Percentiles rank a stretch among this genome's conserved stretches.
phyloP scores from a whole-genome alignment of 23 tunicate species.

The Ciona savignyi region DNA sequence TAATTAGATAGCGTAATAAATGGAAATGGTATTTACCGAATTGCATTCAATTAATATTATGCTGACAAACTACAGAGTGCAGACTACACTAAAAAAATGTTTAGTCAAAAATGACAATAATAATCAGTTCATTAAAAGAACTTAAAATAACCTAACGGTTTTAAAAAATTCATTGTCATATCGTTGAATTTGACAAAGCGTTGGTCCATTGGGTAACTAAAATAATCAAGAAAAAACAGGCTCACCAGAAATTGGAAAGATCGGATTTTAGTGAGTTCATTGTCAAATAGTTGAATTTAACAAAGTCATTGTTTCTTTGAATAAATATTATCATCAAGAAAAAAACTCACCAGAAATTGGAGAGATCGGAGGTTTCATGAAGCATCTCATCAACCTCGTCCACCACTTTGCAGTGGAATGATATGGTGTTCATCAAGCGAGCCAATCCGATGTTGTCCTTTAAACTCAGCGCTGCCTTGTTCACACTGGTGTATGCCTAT shows the following conservation, averaged over 20 bases:
- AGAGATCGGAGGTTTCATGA: slow-evolving; percentile 74
- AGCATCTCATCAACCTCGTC: slow-evolving; percentile 87
- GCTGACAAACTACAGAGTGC: too few species aligned
- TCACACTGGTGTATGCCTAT: slow-evolving; percentile 90
- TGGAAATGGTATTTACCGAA: too few species aligned
- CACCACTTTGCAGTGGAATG: slow-evolving; percentile 72
- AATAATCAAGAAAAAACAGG: background rate
- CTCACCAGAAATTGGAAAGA: too few species aligned
- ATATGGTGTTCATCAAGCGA: slow-evolving; percentile 66
- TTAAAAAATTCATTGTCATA: too few species aligned
- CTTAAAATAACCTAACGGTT: too few species aligned
- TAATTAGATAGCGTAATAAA: too few species aligned
- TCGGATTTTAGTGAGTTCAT: too few species aligned
- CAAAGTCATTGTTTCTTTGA: background rate
- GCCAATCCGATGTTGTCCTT: slow-evolving; percentile 71
- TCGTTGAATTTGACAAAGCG: too few species aligned
- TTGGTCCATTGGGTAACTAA: background rate
- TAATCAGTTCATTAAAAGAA: too few species aligned
- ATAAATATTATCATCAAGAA: slow-evolving; percentile 1
- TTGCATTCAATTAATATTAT: too few species aligned
- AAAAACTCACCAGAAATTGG: slow-evolving; percentile 57
- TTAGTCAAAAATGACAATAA: too few species aligned
- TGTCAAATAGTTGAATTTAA: background rate
- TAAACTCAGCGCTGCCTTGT: slow-evolving; percentile 69
- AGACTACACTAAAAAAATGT: too few species aligned